Base-by-base conservation (phyloP, 1,140 invertebrate species). In the Drusus annulatus region DNA sequence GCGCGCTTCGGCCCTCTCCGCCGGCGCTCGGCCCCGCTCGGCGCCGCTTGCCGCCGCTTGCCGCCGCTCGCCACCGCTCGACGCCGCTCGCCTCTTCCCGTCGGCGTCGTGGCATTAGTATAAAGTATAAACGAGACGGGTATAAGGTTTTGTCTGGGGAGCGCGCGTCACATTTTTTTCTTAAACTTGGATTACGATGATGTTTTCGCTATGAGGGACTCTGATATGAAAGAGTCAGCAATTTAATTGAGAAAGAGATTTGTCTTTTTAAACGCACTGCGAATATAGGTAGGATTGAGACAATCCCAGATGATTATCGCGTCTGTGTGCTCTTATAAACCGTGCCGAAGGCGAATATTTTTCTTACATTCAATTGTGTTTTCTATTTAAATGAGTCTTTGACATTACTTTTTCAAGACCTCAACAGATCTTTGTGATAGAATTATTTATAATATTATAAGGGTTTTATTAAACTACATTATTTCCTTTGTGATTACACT, bases 141-240 rank as follows among this genome's bases (percentile, higher is more conserved):
- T 65, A 77, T 77, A 63, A 13, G 31, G 75, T 63, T 77, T 77
- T 77, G 60, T 65, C 58, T 51, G 36, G 60, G 58, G 63, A 68
- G 50, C 50, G 25, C 23, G 51, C 63, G 45, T 78, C 56, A 54
- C 10, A 68, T n/a, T 78, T 78, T 28, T 69, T 78, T 78, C 31
- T 21, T 21, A 36, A 78, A 78, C 28, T 69, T 31, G 76, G 76
- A 78, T 78, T 68, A 78, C 50, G 62, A n/a, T 52, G 45, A 65
- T 71, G 65, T 78, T 69, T 78, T 78, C 63, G 62, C 28, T 54
- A 56, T 69, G 69, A 78, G 25, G 51, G 52, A 54, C 16, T 69
- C 21, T 25, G 51, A 56, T 74, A 74, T 74, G 51, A 54, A 51
- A 25, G 69, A 74, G 69, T 74, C 69, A 74, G 69, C 69, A 52